Evolutionary conservation across 2,113 vertebrate genomes (phyloP), one percentile per base, ranked within the genome.

Genomic region (Ophthalmolycus amberensis): DNA sequence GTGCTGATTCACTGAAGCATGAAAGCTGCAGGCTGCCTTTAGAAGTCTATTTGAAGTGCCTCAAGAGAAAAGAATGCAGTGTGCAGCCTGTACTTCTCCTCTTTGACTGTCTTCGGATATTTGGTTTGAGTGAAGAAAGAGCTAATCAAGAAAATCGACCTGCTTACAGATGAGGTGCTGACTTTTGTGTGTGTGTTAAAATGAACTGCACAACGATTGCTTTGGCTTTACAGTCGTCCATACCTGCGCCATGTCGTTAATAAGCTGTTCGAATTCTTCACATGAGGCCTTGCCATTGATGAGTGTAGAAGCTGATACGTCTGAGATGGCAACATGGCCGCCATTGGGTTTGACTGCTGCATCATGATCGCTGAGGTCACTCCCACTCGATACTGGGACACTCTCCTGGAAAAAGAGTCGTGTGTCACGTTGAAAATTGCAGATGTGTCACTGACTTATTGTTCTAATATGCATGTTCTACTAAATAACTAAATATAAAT

Each of bases 211-310:
- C 22, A 58, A 11, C 62, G 58, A 70, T 5, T n/a, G 37, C 27
- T 38, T 38, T n/a, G 15, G 8, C 54, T 52, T 67, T 37, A 34
- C 22, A 14, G 14, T 63, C 32, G 48, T 7, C 63, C 25, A 1
- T 94, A 99, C 98, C 95, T 99, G 97, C 25, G 97, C 97, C 97
- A 98, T 99, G 79, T 94, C 95, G 77, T 96, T 96, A 66, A 99
- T 95, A 27, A 96, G 86, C 22, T 94, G 94, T 58, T 98, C 97
- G 75, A 97, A 96, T 64, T 97, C 97, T 59, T 98, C 97, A 70
- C 83, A 88, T 38, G 93, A 75, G 6, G 90, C 83, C 62, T 95
- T 96, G 20, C 95, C 96, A 86, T 95, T 97, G 88, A 93, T 67
- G 3, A 94, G 92, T 44, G 94, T 70, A 71, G 83, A 80, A 70